Evolutionary conservation across 2,888 invertebrate genomes (phyloP).

Genomic region (Lasius fuliginosus): DNA sequence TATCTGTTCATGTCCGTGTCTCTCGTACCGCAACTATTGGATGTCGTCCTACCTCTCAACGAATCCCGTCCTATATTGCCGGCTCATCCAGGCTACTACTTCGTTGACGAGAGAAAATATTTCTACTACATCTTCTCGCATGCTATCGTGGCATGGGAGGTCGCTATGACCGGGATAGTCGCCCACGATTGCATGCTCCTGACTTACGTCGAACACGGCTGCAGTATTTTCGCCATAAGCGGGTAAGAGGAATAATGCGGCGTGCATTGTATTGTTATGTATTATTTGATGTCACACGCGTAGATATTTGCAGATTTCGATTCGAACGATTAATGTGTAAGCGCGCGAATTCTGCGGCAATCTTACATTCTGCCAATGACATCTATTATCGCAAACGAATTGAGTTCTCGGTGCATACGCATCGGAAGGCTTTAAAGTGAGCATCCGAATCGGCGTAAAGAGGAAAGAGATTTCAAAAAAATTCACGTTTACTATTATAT

Average conservation of each 20-base stretch:
- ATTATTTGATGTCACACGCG: neutral
- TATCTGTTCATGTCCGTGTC: constrained; percentile 19
- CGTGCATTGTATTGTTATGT: neutral
- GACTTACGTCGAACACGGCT: constrained; percentile 31
- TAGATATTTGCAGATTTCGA: constrained; percentile 29
- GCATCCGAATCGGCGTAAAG: neutral
- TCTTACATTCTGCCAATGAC: neutral
- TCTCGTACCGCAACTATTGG: constrained; percentile 16
- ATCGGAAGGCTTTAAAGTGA: constrained; percentile 46
- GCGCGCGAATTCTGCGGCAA: neutral
- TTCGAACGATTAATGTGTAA: constrained; percentile 1
- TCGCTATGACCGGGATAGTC: constrained; percentile 13
- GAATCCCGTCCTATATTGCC: constrained; percentile 34
- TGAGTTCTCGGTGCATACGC: constrained; percentile 14
- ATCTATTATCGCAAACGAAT: neutral
- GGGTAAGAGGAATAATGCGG: neutral
- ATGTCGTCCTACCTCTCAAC: constrained; percentile 41
- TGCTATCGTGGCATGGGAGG: neutral
- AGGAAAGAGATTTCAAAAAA: neutral
- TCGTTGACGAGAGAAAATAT: constrained; percentile 25
- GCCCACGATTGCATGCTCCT: constrained; percentile 39
- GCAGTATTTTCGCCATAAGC: constrained; percentile 29
- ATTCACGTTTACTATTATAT: neutral
- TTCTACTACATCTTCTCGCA: constrained; percentile 16
- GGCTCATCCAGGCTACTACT: constrained; percentile 15